Base-by-base conservation (phyloP, 2,113 vertebrate genomes). In the Edolisoma coerulescens region DNA sequence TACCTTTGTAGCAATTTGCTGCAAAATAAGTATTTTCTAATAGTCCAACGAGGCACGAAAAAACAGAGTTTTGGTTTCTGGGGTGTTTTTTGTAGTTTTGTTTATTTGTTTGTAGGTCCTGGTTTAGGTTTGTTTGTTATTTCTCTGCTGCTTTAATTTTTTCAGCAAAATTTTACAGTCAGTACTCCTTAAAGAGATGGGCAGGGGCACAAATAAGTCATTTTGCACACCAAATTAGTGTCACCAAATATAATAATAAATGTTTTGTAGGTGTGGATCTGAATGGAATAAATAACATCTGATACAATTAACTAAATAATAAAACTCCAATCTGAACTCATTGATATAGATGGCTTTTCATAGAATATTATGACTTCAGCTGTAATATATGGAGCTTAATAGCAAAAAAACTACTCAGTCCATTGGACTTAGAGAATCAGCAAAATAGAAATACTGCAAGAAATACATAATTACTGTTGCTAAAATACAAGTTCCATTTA, bases 21-120 rank as follows among this genome's bases (percentile, higher is more conserved):
- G 17, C 8, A 80, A 86, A 91, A 57, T 35, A 57, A 22, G 10
- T 84, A 15, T 69, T 70, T 92, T 77, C 33, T 44, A 64, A n/a
- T 23, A 63, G 28, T n/a, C 10, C 26, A 47, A 27, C 15, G 60
- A 57, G 17, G 33, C 18, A 63, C 35, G 7, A 83, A 41, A 45
- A 65, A 59, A 1, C 1, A 21, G 6, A 49, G 14, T 2, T 60
- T 60, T 45, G 7, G 0, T 22, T 71, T 53, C 22, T 27, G 8
- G 17, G 2, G 3, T 33, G 2, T 6, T 49, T 65, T 63, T 24
- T 30, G 12, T 42, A 14, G 6, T 3, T 26, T 68, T 17, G 37
- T 10, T 73, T 44, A 33, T 27, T 67, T 67, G 6, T 10, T 45
- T 26, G n/a, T 16, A 20, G 12, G 6, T 79, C 60, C 4, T 50